These are phyloP conservation scores for Spongilla lacustris DNA, from an alignment of 37 sponge, comb jelly and placozoan species.

Conservation along the genomic window DNA sequence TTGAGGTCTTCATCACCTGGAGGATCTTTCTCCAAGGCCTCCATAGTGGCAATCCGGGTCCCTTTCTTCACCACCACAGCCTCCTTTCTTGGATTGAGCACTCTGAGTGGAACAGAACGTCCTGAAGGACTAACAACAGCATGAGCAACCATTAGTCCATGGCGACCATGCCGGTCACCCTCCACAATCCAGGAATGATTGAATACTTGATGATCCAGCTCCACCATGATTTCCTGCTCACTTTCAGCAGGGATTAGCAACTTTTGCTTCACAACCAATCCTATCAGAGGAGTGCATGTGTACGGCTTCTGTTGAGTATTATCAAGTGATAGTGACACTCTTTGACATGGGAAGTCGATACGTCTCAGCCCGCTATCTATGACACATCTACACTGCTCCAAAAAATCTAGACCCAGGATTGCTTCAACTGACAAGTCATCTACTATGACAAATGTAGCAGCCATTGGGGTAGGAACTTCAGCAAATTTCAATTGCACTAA, in stretches of 20 bases:
- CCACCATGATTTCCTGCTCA: constrained; percentile 7
- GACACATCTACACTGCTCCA: constrained; percentile 4
- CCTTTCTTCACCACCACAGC: not conserved
- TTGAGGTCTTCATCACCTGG: not conserved
- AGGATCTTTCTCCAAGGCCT: too few relatives aligned
- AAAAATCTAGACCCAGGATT: constrained; percentile 27
- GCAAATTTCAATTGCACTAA: too few relatives aligned
- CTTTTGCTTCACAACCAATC: not conserved
- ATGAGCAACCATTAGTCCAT: constrained; percentile 15
- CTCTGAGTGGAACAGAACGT: not conserved
- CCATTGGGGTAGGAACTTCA: too few relatives aligned
- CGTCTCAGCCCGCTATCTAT: not conserved
- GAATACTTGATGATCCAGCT: not conserved
- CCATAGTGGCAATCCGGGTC: constrained; percentile 19
- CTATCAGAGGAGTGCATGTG: not conserved
- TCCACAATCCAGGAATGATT: constrained; percentile 20
- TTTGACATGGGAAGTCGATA: constrained; percentile 1
- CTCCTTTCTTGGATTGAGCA: constrained; percentile 12
- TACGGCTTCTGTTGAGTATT: not conserved
- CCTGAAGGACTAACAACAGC: constrained; percentile 7
- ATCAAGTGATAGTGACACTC: constrained; percentile 11
- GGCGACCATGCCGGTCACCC: not conserved
- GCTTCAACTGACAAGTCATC: too few relatives aligned
- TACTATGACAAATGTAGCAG: too few relatives aligned
- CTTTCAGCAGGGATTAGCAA: constrained; percentile 11